Percentiles rank a stretch among this genome's conserved stretches.
phyloP scores from a whole-genome alignment of 1,140 invertebrate genomes.

The Anagrus nilaparvatae region DNA sequence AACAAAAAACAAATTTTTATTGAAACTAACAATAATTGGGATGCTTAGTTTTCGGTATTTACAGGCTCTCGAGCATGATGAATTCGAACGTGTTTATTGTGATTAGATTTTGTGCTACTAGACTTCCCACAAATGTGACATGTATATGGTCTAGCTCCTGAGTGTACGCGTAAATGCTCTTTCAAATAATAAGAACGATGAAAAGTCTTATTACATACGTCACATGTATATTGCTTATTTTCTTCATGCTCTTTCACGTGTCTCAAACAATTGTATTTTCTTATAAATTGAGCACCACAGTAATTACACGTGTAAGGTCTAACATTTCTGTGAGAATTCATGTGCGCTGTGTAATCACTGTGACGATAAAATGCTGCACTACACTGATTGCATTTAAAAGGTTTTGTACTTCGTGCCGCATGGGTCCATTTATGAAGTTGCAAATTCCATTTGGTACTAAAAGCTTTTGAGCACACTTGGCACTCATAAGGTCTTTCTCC shows the following conservation, averaged over 20 bases:
- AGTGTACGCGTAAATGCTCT: conserved; percentile 77
- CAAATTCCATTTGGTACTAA: conserved; percentile 82
- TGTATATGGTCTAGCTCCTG: conserved; percentile 67
- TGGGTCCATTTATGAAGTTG: conserved; percentile 85
- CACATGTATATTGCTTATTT: conserved; percentile 79
- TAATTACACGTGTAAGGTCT: conserved; percentile 83
- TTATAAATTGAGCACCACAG: conserved; percentile 87
- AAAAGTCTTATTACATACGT: conserved; percentile 77
- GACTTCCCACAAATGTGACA: conserved; percentile 82
- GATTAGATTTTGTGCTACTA: conserved; percentile 78
- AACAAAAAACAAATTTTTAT: too few species aligned
- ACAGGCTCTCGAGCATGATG: conserved; percentile 77
- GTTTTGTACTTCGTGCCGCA: conserved; percentile 67
- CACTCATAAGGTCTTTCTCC: conserved; percentile 66
- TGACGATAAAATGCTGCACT: conserved; percentile 72
- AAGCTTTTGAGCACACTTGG: conserved; percentile 72
- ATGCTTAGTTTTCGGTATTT: conserved; percentile 64
- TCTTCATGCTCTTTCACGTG: conserved; percentile 85
- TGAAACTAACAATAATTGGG: too few species aligned
- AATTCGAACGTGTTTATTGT: conserved; percentile 79
- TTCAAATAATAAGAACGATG: conserved; percentile 78
- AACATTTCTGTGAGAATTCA: conserved; percentile 71
- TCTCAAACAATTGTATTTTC: conserved; percentile 83
- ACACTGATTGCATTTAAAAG: conserved; percentile 75
- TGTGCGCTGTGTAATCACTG: conserved; percentile 69